Percentiles rank a stretch among this genome's conserved stretches.
Conservation (phyloP, 2,888 invertebrate species). For the Amphimallon solstitiale region DNA sequence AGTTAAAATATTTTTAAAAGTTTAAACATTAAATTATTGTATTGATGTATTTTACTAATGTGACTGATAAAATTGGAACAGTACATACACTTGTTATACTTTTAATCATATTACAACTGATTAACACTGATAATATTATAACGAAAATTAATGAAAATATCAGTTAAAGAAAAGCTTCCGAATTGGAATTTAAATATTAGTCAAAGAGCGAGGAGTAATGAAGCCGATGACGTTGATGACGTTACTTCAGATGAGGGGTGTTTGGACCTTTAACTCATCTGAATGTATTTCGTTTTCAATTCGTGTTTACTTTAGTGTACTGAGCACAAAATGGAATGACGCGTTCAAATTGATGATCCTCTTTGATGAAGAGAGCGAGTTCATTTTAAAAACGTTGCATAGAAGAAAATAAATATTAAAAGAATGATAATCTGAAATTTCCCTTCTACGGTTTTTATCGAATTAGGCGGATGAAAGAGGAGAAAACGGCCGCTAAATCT, state of each 20-base stretch:
- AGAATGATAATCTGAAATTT: conserved; percentile 62
- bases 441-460: conserved; percentile 52
- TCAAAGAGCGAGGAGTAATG: conserved; percentile 19
- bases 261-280: conserved; percentile 22
- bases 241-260: conserved; percentile 25
- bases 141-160: conserved; percentile 27
- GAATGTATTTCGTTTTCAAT: conserved; percentile 28
- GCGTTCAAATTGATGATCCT: conserved; percentile 40
- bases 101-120: too few relatives aligned
- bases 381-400: conserved; percentile 32
- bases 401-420: conserved; percentile 60
- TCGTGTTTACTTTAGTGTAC: conserved; percentile 33
- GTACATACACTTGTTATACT: too few relatives aligned
- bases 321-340: conserved; percentile 37
- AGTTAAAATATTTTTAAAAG: too few relatives aligned
- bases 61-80: too few relatives aligned
- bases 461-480: conserved; percentile 58
- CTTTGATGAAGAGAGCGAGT: conserved; percentile 22
- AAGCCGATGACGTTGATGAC: conserved; percentile 19
- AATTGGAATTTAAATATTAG: conserved; percentile 17
- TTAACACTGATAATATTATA: conserved; percentile 13
- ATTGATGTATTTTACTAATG: too few relatives aligned
- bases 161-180: conserved; percentile 11
- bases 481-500: conserved; percentile 62
- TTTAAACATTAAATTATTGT: too few relatives aligned